Evolutionary conservation across 2,113 vertebrate species (phyloP), one percentile per base, ranked within the genome.

Genomic region (Hassar affinis): DNA sequence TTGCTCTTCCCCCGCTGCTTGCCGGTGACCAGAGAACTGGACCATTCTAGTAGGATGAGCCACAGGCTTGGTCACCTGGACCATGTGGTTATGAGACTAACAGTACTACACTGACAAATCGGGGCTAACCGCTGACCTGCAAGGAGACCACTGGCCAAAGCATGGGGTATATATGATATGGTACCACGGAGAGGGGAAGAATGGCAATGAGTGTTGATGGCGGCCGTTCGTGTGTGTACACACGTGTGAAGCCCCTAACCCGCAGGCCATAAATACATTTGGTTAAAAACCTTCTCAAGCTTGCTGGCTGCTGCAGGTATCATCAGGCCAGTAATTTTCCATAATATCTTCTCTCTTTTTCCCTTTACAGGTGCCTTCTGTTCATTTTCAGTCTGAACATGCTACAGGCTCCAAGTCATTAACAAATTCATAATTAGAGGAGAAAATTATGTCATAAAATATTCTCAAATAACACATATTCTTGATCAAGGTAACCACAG

Each of bases 11-110:
- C 89, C 88, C 69, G 76, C 90, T 83, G 75, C 88, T 89, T 90
- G 89, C 89, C 81, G 59, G 93, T 93, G 75, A 94, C 94, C 91
- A 94, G 92, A 95, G 93, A 82, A 90, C 92, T 92, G 89, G 93
- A 94, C 92, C 86, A 87, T 88, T 93, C 91, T 92, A 89, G 89
- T 30, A 89, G 88, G 85, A 74, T 38, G 89, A 88, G 90, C 90
- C 83, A 88, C 87, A 88, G 90, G 87, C 80, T 51, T 72, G 88
- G 90, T 94, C 90, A 93, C 92, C 93, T 93, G 90, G 88, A 75
- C 86, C 88, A 15, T 87, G 91, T 91, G 92, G 92, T 92, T 81
- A 83, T 74, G 17, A 87, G 88, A 84, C 88, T 89, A 90, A 93
- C 92, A 93, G 90, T 91, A 91, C 87, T 87, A 84, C 85, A 91